Conservation (phyloP, 2,113 vertebrate genomes). For the Eudorcas thomsonii region DNA sequence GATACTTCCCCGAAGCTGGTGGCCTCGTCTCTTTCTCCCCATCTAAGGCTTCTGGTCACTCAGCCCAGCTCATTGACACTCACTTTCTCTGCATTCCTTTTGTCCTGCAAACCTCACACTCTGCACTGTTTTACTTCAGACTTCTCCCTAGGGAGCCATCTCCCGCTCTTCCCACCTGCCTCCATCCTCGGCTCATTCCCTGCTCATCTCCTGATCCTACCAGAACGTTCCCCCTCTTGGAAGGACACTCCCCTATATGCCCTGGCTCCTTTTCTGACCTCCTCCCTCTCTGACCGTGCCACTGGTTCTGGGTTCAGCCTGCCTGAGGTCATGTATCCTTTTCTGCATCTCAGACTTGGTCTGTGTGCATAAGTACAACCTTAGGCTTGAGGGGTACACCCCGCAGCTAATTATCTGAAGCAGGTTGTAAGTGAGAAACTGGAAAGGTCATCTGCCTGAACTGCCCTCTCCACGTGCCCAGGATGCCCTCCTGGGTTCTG, state of each 20-base stretch:
- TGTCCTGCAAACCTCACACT: background rate
- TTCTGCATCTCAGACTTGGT: background rate
- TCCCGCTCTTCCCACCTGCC: background rate
- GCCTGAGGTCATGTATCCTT: background rate
- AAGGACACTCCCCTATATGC: background rate
- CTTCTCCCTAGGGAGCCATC: background rate
- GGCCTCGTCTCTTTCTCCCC: background rate
- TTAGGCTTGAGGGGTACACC: background rate
- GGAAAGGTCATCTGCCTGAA: background rate
- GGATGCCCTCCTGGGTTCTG: background rate
- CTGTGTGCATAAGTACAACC: background rate
- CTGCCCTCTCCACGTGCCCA: background rate
- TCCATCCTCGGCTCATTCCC: background rate
- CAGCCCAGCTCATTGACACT: background rate
- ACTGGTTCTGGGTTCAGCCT: background rate
- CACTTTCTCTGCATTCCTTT: background rate
- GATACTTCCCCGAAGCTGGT: background rate
- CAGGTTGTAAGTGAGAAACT: background rate
- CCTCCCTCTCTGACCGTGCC: background rate
- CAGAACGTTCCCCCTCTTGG: background rate
- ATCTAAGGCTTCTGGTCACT: background rate
- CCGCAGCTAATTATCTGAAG: fast-evolving
- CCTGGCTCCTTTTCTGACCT: background rate
- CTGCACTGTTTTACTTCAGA: background rate
- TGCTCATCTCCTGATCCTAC: background rate